These are phyloP conservation scores for Danio kyathit DNA, from an alignment of 2,797 vertebrate species.

Conservation along the genomic window DNA sequence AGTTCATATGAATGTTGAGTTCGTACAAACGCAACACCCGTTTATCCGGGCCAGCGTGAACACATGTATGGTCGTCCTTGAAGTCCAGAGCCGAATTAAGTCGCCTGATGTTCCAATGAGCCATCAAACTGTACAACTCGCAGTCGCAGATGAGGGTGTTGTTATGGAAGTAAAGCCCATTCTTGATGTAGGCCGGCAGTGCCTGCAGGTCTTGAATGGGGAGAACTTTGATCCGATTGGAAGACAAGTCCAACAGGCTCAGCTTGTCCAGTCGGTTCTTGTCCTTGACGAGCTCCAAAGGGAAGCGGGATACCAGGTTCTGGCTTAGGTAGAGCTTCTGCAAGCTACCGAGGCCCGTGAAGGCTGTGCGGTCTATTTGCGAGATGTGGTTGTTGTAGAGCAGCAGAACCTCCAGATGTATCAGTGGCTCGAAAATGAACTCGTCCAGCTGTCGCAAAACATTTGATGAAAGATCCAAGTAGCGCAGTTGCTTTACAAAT, in stretches of 20 bases:
- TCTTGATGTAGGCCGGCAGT: conserved; percentile 91
- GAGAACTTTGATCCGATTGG: conserved; percentile 89
- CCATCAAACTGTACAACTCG: conserved; percentile 88
- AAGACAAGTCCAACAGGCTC: conserved; percentile 90
- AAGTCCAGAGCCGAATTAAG: conserved; percentile 92
- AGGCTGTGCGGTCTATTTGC: conserved; percentile 89
- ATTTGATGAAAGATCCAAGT: conserved; percentile 95
- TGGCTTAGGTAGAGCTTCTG: conserved; percentile 96
- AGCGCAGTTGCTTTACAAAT: conserved; percentile 86
- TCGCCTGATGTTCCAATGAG: conserved; percentile 87
- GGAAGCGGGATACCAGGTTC: conserved; percentile 92
- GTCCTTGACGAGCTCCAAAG: conserved; percentile 89
- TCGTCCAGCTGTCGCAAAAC: conserved; percentile 86
- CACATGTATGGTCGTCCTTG: conserved; percentile 86
- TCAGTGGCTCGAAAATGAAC: conserved; percentile 88
- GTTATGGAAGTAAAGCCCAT: conserved; percentile 93
- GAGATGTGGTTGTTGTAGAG: conserved; percentile 93
- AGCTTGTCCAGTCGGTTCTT: conserved; percentile 85
- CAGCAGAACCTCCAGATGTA: conserved; percentile 89
- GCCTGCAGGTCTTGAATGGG: conserved; percentile 82
- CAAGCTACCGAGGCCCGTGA: conserved; percentile 83
- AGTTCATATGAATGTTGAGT: conserved; percentile 85
- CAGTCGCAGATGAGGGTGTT: conserved; percentile 91
- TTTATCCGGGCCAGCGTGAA: conserved; percentile 72
- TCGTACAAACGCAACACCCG: conserved; percentile 75